Percentiles rank a stretch among this genome's conserved stretches.
phyloP scores from a whole-genome alignment of 2,113 vertebrate species.

The Microtus oregoni region DNA sequence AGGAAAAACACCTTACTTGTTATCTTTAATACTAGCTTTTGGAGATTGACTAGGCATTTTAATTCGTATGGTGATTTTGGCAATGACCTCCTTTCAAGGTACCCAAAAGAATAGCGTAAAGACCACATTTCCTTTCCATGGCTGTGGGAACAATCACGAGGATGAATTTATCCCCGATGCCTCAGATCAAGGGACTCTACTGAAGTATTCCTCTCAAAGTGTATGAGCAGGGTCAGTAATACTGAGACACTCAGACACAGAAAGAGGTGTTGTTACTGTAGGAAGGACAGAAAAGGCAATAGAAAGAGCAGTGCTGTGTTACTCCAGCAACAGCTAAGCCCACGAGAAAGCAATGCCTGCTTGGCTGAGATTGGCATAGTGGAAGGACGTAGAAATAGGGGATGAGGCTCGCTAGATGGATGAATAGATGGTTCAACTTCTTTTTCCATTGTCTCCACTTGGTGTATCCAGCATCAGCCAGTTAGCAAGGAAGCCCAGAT shows the following conservation, averaged over 20 bases:
- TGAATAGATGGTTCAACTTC: background rate
- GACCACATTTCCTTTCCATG: background rate
- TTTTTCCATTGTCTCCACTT: background rate
- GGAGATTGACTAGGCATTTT: background rate
- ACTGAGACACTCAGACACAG: background rate
- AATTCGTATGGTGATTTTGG: background rate
- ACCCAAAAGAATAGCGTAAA: background rate
- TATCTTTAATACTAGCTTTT: slow-evolving; percentile 43
- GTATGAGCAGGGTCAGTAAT: background rate
- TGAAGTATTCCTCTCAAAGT: slow-evolving; percentile 4
- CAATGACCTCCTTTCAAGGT: background rate
- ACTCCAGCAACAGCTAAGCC: background rate
- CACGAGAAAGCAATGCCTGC: accelerated
- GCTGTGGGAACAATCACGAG: background rate
- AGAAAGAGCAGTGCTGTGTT: background rate
- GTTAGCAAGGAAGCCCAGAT: background rate
- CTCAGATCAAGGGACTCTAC: background rate
- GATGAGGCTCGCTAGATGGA: background rate
- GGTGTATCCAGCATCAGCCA: background rate
- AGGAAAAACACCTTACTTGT: background rate
- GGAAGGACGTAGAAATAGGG: background rate
- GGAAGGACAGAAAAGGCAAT: background rate
- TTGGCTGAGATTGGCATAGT: background rate
- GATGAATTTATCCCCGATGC: background rate
- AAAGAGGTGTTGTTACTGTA: background rate